phyloP scores from a whole-genome alignment of 2,888 invertebrate genomes.

The Villa cingulata region DNA sequence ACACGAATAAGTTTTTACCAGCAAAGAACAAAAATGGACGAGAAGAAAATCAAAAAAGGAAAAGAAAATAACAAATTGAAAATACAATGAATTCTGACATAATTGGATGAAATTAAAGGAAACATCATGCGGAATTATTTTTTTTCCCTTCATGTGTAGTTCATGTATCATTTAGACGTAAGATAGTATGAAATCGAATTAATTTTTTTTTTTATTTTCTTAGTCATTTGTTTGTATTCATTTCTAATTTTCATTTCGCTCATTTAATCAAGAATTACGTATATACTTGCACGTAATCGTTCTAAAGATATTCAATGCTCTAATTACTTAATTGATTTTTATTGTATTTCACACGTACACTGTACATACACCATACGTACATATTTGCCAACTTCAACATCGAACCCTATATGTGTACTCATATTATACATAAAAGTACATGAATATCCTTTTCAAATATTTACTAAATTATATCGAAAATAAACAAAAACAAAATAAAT shows the following conservation, averaged over 20 bases:
- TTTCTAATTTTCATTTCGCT: too few species aligned
- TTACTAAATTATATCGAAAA: neutral
- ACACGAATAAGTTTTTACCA: too few species aligned
- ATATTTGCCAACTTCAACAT: too few species aligned
- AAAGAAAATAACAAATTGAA: neutral
- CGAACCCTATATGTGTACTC: neutral
- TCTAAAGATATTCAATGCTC: neutral
- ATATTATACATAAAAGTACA: neutral
- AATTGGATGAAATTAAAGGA: neutral
- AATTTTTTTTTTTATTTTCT: too few species aligned
- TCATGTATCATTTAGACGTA: too few species aligned
- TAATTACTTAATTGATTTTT: conserved; percentile 1
- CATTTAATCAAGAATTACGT: too few species aligned
- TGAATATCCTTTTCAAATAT: neutral
- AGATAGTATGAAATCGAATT: too few species aligned
- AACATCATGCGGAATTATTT: too few species aligned
- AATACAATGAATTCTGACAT: neutral
- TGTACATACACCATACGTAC: too few species aligned
- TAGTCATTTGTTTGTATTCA: neutral
- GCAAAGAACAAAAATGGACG: too few species aligned
- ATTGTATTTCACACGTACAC: neutral
- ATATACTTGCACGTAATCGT: neutral
- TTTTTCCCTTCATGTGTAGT: too few species aligned
- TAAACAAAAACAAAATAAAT: neutral
- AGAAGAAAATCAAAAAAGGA: too few species aligned